These are phyloP conservation scores for Saguinus imperator DNA, from an alignment of 2,113 vertebrate genomes.

Conservation along the genomic window DNA sequence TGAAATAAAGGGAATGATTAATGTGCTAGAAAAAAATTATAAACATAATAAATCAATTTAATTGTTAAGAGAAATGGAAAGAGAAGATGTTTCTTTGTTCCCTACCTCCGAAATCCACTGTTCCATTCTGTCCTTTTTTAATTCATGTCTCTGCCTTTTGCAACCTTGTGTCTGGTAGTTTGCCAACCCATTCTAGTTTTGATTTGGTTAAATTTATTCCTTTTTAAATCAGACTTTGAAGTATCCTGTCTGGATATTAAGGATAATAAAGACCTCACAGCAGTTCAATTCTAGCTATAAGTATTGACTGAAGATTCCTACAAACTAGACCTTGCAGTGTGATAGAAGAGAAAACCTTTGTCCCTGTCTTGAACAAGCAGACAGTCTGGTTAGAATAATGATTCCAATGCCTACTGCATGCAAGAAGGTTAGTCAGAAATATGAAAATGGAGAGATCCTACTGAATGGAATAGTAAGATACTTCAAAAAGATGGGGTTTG, in stretches of 20 bases:
- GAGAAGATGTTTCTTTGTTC: background rate
- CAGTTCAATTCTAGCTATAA: background rate
- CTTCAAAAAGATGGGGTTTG: background rate
- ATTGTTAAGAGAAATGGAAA: background rate
- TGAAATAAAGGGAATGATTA: background rate
- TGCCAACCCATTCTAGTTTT: background rate
- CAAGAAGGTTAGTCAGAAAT: background rate
- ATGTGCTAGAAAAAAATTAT: background rate
- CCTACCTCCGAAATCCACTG: background rate
- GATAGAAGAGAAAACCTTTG: background rate
- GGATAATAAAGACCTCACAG: background rate
- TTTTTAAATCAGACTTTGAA: background rate
- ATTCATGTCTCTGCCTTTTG: background rate
- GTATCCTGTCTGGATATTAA: background rate
- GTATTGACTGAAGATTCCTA: background rate
- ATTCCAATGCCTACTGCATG: background rate
- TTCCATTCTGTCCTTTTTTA: background rate
- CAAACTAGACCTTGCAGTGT: background rate
- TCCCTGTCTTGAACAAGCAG: background rate
- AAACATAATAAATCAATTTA: background rate
- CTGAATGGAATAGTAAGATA: background rate
- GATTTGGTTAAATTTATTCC: background rate
- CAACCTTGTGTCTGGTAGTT: background rate
- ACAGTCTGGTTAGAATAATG: background rate
- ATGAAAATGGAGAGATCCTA: background rate